Evolutionary conservation across 2,113 vertebrate genomes (phyloP).

Genomic region (Lophius piscatorius): DNA sequence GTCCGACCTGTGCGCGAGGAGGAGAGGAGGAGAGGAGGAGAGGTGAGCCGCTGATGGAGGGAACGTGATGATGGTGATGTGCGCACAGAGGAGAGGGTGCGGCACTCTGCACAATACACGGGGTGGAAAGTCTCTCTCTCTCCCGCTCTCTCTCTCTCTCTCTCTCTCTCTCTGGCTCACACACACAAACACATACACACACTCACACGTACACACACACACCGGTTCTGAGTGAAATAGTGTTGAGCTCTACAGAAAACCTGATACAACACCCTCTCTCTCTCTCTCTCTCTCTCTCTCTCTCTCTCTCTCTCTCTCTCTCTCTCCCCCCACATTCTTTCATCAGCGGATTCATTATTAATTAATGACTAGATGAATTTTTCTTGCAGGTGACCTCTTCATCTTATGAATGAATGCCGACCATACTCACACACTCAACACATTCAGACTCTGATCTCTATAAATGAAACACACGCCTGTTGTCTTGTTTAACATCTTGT

Average conservation of each 20-base stretch:
- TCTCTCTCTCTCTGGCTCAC: no score
- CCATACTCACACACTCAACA: background rate
- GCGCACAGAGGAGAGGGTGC: slow-evolving; percentile 67
- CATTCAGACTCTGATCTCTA: background rate
- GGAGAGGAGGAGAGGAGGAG: no score
- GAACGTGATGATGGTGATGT: slow-evolving; percentile 31
- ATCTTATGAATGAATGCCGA: slow-evolving; percentile 5
- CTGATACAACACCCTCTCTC: slow-evolving; percentile 12
- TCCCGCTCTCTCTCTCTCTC: no score
- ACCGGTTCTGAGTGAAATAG: slow-evolving; percentile 34
- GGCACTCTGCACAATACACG: slow-evolving; percentile 49
- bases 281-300: background rate
- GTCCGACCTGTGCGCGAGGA: slow-evolving; percentile 48
- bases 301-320: slow-evolving; percentile 5
- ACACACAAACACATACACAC: no score
- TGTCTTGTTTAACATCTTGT: no score
- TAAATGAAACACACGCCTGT: no score
- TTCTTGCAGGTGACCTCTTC: background rate
- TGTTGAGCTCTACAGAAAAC: slow-evolving; percentile 71
- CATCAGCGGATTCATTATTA: slow-evolving; percentile 10
- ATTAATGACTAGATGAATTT: background rate
- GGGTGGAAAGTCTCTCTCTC: no score
- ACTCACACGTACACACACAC: no score
- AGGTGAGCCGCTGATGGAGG: slow-evolving; percentile 21
- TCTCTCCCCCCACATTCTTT: background rate